Evolutionary conservation across 2,888 invertebrate genomes (phyloP).

Genomic region (Helleia helle): DNA sequence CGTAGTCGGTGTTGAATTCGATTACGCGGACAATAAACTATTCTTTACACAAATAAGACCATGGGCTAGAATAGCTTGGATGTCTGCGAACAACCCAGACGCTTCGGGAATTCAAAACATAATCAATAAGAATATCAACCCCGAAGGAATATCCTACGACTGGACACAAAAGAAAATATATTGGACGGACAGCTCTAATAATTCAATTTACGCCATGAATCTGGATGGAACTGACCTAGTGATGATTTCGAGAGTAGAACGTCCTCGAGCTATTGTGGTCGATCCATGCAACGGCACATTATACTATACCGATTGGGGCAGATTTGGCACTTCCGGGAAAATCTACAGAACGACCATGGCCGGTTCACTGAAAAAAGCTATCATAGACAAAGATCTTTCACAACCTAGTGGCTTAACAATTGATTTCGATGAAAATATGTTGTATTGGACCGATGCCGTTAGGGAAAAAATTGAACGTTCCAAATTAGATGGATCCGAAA

Average conservation of each 20-base stretch:
- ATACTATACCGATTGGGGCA: slow-evolving; percentile 97
- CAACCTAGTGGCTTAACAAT: slow-evolving; percentile 97
- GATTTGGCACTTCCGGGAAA: slow-evolving; percentile 93
- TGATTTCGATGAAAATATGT: slow-evolving; percentile 92
- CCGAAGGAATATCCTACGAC: slow-evolving; percentile 95
- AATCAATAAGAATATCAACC: slow-evolving; percentile 87
- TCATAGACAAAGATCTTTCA: slow-evolving; percentile 91
- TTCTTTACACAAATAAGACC: slow-evolving; percentile 96
- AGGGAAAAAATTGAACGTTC: slow-evolving; percentile 96
- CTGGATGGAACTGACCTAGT: slow-evolving; percentile 89
- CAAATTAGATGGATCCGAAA: slow-evolving; percentile 87
- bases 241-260: slow-evolving; percentile 93
- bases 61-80: slow-evolving; percentile 90
- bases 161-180: slow-evolving; percentile 98
- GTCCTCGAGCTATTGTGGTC: slow-evolving; percentile 95
- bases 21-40: slow-evolving; percentile 88
- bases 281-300: slow-evolving; percentile 97
- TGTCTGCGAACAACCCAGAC: slow-evolving; percentile 81
- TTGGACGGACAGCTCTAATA: slow-evolving; percentile 97
- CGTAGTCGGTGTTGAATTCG: slow-evolving; percentile 96
- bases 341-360: slow-evolving; percentile 98
- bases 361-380: slow-evolving; percentile 90
- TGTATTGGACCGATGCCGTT: slow-evolving; percentile 98
- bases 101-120: slow-evolving; percentile 77
- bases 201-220: slow-evolving; percentile 96